Conservation (phyloP, 2,113 vertebrate species). For the Cyprinodon brontotheroides region DNA sequence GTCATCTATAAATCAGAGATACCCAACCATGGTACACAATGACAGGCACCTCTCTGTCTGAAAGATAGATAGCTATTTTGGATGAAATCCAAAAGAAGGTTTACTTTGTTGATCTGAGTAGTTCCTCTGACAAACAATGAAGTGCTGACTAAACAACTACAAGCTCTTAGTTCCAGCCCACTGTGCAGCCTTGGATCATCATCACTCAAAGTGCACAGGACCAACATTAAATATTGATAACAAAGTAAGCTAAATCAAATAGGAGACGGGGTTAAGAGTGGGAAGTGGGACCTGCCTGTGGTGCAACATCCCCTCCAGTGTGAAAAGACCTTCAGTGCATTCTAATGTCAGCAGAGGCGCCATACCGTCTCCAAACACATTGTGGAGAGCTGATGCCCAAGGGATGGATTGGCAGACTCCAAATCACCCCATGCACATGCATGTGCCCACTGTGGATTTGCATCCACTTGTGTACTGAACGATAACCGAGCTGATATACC, state of each 20-base stretch:
- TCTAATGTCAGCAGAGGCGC: conserved; percentile 34
- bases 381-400: conserved; percentile 18
- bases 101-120: background rate
- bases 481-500: conserved; percentile 53
- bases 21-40: background rate
- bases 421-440: conserved; percentile 20
- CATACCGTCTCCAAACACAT: conserved; percentile 30
- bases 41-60: too few species aligned
- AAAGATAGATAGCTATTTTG: background rate
- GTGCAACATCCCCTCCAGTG: conserved; percentile 10
- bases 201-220: conserved; percentile 14
- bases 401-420: conserved; percentile 48
- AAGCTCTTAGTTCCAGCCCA: background rate
- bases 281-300: conserved; percentile 9
- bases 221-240: conserved; percentile 58
- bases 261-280: conserved; percentile 19
- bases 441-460: conserved; percentile 50
- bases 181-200: conserved; percentile 1
- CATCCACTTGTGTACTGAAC: conserved; percentile 22
- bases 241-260: conserved; percentile 28
- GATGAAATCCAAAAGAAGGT: background rate
- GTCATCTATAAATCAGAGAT: background rate
- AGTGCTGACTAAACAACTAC: conserved; percentile 1
- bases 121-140: background rate
- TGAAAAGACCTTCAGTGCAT: conserved; percentile 29